Base-by-base conservation (phyloP, 2,888 invertebrate genomes). In the Dryadula phaetusa region DNA sequence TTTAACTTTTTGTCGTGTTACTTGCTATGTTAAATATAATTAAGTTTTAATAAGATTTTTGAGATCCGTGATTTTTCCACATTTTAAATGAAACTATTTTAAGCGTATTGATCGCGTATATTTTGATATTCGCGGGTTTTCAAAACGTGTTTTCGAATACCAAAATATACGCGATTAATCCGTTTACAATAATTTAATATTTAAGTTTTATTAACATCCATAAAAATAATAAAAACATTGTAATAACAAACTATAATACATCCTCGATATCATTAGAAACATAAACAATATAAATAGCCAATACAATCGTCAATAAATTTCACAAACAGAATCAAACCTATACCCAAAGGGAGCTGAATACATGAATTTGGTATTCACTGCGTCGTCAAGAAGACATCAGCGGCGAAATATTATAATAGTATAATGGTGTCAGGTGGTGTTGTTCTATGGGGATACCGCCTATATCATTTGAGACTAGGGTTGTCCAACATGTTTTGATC, bases 341-440 rank as follows among this genome's bases (percentile, higher is more conserved):
- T 54, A 64, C 77, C 72, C 74, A 77, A 83, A 70, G 76, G 78
- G 78, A 76, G 75, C 75, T 74, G 76, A 71, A 75, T 75, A 76
- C 76, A 80, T 76, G 85, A 81, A 86, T 90, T 93, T 89, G 69
- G 92, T 92, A 93, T 93, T 92, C 93, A 90, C 88, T 86, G 87
- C 89, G 84, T 88, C 90, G 87, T 88, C 90, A 90, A 90, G 88
- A 90, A 88, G 85, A 87, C 89, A 92, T 90, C 92, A 92, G 86
- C 77, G 86, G 85, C 90, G 84, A 91, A 90, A 92, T 92, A 93
- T 93, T 93, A 90, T 92, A 92, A 92, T 90, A 86, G 90, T 85
- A 82, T 90, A 89, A 92, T 90, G 90, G 89, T 87, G 87, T 90
- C 91, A 92, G 92, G 90, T 92, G 91, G 81, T 82, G 84, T 85